A percentile compares a stretch with the other conserved stretches of the same genome.
These are phyloP conservation scores for Poeciliopsis presidionis DNA, from an alignment of 2,797 vertebrate species.

Conservation along the genomic window DNA sequence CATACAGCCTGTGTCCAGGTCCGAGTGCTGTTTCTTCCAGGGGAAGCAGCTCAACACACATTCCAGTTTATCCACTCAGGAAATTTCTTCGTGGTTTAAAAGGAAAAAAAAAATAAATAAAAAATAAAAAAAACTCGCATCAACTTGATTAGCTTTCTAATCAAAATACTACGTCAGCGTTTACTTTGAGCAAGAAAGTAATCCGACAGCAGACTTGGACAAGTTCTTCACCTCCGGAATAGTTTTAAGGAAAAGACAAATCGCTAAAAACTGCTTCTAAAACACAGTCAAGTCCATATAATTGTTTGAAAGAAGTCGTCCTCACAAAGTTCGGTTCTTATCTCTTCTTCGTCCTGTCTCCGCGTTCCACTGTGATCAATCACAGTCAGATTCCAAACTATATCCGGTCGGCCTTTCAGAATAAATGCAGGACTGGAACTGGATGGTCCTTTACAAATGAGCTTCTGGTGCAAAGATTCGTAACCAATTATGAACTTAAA, in stretches of 20 bases:
- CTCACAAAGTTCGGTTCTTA: constrained; percentile 57
- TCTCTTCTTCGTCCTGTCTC: constrained; percentile 54
- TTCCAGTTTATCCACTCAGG: constrained; percentile 43
- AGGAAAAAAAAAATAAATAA: too few relatives aligned
- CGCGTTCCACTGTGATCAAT: constrained; percentile 20
- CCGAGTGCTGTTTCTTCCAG: constrained; percentile 44
- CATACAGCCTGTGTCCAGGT: constrained; percentile 49
- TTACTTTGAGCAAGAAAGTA: constrained; percentile 31
- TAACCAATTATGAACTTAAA: background rate
- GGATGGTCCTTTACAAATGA: background rate
- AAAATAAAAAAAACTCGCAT: background rate
- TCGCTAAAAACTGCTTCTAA: background rate
- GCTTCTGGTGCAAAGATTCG: background rate
- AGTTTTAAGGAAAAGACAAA: background rate
- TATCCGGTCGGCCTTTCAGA: constrained; percentile 51
- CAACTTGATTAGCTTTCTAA: background rate
- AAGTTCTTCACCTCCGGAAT: background rate
- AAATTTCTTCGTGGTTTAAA: constrained; percentile 32
- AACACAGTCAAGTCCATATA: background rate
- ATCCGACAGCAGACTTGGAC: constrained; percentile 26
- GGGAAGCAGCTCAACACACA: constrained; percentile 61
- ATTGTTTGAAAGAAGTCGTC: constrained; percentile 17
- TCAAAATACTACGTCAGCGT: constrained; percentile 14
- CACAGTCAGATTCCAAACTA: fast-evolving
- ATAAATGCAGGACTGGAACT: constrained; percentile 33